Conservation (phyloP, 2,797 vertebrate genomes). For the Acipenser oxyrinchus region DNA sequence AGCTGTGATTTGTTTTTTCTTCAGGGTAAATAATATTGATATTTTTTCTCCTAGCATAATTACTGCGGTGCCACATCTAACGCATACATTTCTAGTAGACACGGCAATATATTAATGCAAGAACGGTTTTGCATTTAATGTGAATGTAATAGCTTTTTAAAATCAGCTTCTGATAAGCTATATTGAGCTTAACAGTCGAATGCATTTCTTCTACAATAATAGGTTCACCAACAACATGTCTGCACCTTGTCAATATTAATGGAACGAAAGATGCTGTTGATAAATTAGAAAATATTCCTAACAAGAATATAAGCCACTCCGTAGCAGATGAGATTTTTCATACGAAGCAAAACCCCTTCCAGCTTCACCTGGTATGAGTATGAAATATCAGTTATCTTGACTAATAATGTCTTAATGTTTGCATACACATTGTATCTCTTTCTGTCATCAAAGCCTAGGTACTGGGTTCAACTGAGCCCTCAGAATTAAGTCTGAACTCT, state of each 20-base stretch:
- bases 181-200: not conserved
- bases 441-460: too few species aligned
- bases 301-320: too few species aligned
- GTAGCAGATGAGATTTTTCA: too few species aligned
- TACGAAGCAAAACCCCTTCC: too few species aligned
- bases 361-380: too few species aligned
- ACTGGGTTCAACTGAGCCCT: too few species aligned
- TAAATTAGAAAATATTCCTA: not conserved
- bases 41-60: not conserved
- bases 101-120: not conserved
- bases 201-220: not conserved
- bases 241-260: constrained; percentile 1
- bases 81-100: constrained; percentile 1
- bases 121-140: not conserved
- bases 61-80: not conserved
- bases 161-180: constrained; percentile 1
- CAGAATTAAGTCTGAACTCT: too few species aligned
- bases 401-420: too few species aligned
- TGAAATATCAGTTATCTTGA: too few species aligned
- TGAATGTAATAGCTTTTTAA: not conserved
- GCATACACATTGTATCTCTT: too few species aligned
- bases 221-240: not conserved
- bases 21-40: not conserved
- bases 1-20: not conserved
- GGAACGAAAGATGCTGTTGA: not conserved